These are phyloP conservation scores for Drosophila mayri DNA, from an alignment of 1,140 invertebrate species.

Conservation along the genomic window DNA sequence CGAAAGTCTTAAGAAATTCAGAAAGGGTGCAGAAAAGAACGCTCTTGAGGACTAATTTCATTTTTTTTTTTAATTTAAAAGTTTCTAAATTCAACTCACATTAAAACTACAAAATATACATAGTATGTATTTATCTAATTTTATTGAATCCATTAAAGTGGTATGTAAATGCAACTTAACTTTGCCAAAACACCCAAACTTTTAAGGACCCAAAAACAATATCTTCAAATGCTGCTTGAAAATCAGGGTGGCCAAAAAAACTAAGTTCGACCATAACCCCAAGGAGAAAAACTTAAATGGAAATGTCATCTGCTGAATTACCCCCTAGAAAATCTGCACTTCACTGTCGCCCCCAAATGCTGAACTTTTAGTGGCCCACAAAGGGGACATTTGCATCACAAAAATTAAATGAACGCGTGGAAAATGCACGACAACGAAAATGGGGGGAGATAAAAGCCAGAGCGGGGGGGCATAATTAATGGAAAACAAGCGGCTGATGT, in stretches of 20 bases:
- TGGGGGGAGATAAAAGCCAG: slow-evolving; percentile 1
- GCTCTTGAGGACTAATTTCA: too few species aligned
- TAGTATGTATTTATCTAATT: not conserved
- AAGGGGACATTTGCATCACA: slow-evolving; percentile 48
- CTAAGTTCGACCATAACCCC: slow-evolving; percentile 17
- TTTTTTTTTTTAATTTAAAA: too few species aligned
- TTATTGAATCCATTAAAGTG: not conserved
- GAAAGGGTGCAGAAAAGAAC: not conserved
- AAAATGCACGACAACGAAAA: slow-evolving; percentile 36
- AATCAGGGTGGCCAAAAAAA: slow-evolving; percentile 5
- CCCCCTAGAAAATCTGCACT: slow-evolving; percentile 10
- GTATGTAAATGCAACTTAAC: not conserved
- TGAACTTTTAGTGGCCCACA: slow-evolving; percentile 43
- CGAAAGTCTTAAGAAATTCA: not conserved
- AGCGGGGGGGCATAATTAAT: slow-evolving; percentile 50
- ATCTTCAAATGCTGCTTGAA: slow-evolving; percentile 8
- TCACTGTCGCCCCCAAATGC: not conserved
- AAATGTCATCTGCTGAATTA: slow-evolving; percentile 45
- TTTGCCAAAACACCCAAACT: not conserved
- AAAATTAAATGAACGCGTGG: slow-evolving; percentile 40
- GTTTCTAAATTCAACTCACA: not conserved
- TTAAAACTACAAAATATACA: too few species aligned
- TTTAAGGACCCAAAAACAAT: not conserved
- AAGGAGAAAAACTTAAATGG: slow-evolving; percentile 35
- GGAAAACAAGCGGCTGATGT: slow-evolving; percentile 45